Percentiles rank a stretch among this genome's conserved stretches.
phyloP scores from a whole-genome alignment of 1,140 invertebrate species.

The Bradynema listronoti region DNA sequence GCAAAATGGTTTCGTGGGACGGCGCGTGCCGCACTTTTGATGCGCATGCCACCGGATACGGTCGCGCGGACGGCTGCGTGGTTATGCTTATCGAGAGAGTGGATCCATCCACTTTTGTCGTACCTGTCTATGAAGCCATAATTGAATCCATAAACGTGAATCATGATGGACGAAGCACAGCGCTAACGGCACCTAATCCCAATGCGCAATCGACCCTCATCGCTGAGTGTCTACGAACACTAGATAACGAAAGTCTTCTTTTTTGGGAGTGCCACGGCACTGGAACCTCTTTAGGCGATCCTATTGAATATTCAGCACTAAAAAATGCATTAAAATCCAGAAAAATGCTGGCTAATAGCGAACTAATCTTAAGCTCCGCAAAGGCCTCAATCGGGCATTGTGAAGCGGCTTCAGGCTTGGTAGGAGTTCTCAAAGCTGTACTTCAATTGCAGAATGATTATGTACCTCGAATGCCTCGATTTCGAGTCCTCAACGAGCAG shows the following conservation, averaged over 20 bases:
- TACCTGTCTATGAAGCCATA: conserved; percentile 21
- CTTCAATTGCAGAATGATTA: conserved; percentile 19
- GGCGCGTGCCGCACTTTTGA: conserved; percentile 88
- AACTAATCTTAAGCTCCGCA: conserved; percentile 11
- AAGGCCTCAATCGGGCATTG: conserved; percentile 47
- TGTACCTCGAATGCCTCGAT: conserved; percentile 18
- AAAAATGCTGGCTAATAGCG: neutral
- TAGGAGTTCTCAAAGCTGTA: conserved; percentile 42
- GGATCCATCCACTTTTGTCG: neutral
- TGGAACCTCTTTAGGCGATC: conserved; percentile 47
- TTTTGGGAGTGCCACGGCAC: conserved; percentile 49
- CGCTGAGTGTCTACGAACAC: conserved; percentile 3
- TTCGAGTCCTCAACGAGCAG: conserved; percentile 21
- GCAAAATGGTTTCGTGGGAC: conserved; percentile 79
- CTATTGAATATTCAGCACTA: conserved; percentile 45
- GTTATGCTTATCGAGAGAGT: conserved; percentile 31
- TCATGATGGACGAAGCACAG: conserved; percentile 44
- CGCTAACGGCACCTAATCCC: conserved; percentile 48
- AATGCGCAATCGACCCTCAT: conserved; percentile 25
- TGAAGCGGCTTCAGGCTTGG: conserved; percentile 47
- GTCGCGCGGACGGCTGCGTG: conserved; percentile 51
- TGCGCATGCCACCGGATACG: conserved; percentile 63
- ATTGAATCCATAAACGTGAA: conserved; percentile 40
- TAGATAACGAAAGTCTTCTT: neutral
- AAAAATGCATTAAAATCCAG: conserved; percentile 15